Base-by-base conservation (phyloP, 1,140 invertebrate genomes). In the Platyura marginata region DNA sequence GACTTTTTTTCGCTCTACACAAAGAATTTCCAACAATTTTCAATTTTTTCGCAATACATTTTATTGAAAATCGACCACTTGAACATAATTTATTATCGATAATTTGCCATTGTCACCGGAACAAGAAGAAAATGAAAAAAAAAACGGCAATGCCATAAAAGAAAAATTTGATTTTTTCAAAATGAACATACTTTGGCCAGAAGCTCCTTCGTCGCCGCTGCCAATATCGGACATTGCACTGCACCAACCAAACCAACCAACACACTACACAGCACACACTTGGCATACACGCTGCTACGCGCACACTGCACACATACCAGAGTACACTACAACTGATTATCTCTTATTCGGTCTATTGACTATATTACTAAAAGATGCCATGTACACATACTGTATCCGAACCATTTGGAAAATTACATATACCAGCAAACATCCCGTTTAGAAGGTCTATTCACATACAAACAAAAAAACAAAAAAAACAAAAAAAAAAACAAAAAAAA, bases 191-290 rank as follows among this genome's bases (percentile, higher is more conserved):
- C 74, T 75, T 71, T 74, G 72, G 68, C 70, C 74, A 68, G 71
- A 73, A 65, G 72, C 71, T 57, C 71, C 73, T 59, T 76, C 74
- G 70, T 76, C 74, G 57, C 70, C 72, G 64, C 74, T 76, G 62
- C 72, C 72, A 66, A 75, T 69, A 71, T 76, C 74, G 63, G 74
- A 76, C 36, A 38, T 38, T 38, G 36, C 74, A 76, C 75, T 65
- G 68, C 71, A 70, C 65, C 63, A 62, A 66, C 67, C 63, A 59
- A 58, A 57, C 63, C 40, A 58, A 58, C 63, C 43, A 36, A 47
- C 48, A 44, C 34, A 45, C 48, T 46, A 49, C 46, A 49, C 42
- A 38, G 9, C 18, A 18, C 36, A 34, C 36, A 29, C 25, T 29
- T 29, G 25, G 25, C 25, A 29, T 29, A 29, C 25, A 29, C 25